phyloP scores from a whole-genome alignment of 2,797 vertebrate species.

The Siniperca obscura region DNA sequence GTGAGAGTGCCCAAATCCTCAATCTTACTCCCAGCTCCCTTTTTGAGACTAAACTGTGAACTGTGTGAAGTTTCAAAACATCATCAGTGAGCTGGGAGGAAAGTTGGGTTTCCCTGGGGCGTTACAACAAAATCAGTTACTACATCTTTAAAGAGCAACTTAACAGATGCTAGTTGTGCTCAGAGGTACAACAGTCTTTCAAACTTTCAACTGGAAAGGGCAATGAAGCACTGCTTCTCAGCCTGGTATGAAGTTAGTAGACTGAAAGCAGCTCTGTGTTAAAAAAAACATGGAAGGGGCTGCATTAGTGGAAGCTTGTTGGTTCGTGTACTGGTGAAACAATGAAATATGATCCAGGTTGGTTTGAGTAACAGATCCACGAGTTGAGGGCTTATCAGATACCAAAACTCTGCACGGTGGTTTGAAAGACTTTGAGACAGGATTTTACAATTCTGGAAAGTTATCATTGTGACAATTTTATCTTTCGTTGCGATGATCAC shows the following conservation, averaged over 20 bases:
- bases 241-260: neutral
- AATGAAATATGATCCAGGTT: neutral
- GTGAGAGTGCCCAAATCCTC: constrained; percentile 17
- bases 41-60: constrained; percentile 18
- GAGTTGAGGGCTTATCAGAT: neutral
- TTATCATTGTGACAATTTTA: neutral
- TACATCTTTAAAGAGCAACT: constrained; percentile 7
- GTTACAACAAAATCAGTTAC: neutral
- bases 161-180: neutral
- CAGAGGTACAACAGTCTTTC: neutral
- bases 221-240: neutral
- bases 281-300: neutral
- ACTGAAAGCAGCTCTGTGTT: neutral
- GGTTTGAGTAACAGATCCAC: neutral
- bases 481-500: neutral
- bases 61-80: constrained; percentile 13
- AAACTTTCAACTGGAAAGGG: neutral
- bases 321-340: neutral
- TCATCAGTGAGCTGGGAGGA: constrained; percentile 3
- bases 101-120: neutral
- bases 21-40: neutral
- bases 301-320: neutral
- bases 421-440: neutral
- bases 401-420: neutral
- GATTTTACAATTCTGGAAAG: neutral